Base-by-base conservation (phyloP, 2,888 invertebrate genomes). In the Zootermopsis nevadensis region DNA sequence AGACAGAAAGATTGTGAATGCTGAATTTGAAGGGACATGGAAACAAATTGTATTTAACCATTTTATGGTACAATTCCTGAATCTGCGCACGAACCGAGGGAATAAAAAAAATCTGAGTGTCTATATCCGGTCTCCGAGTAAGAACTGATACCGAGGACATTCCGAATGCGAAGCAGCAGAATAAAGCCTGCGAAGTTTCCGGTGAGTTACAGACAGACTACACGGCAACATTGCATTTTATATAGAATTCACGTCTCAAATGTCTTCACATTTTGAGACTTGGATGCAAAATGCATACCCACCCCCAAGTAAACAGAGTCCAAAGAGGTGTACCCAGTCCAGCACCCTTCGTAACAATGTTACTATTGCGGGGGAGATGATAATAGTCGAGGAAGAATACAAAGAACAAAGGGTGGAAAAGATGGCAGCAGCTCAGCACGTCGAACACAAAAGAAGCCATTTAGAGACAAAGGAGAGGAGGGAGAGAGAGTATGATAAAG, bases 401-500 rank as follows among this genome's bases (percentile, higher is more conserved):
- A 35, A 74, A 74, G 74, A 27, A 74, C 74, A 74, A 74, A 74
- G 74, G 33, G 74, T 38, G n/a, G 38, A 38, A 74, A 12, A 6
- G 60, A 3, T 60, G n/a, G 24, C 60, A 60, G 60, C n/a, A 60
- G 38, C 74, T 6, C 38, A 74, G 74, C 38, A 38, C 22, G 74
- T 74, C 74, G 38, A 74, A 74, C 74, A 74, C 74, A 74, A 79
- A 79, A 79, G 79, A 79, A 60, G 66, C 66, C 79, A 79, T 79
- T 79, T 79, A 79, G 79, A 66, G 66, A 66, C 79, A 79, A 79
- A 66, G 53, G 53, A n/a, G 77, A 77, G 22, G 27, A 74, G n/a
- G 74, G 74, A 38, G 35, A 74, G 74, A 74, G 38, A 42, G 38
- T 35, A 15, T 22, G 42, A n/a, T 35, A 74, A 38, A 74, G n/a